Conservation (phyloP, 2,888 invertebrate genomes). For the Crossocerus cetratus region DNA sequence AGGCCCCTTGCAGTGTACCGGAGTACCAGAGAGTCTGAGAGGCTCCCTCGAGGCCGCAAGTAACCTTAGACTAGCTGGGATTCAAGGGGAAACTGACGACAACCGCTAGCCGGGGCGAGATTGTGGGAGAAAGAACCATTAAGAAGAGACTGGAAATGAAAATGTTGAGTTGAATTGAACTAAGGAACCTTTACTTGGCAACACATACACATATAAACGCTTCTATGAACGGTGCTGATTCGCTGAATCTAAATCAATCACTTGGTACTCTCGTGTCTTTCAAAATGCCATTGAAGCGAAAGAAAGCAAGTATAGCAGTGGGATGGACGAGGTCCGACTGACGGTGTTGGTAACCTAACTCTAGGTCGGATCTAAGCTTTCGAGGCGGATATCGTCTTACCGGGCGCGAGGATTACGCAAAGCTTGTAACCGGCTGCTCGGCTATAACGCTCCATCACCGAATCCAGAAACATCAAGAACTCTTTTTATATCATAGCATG, state of each 20-base stretch:
- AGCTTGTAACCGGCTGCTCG: slow-evolving; percentile 24
- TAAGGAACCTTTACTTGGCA: too few relatives aligned
- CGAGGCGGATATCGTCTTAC: slow-evolving; percentile 61
- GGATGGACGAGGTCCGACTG: slow-evolving; percentile 12
- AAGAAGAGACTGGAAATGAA: background rate
- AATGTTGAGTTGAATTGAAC: too few relatives aligned
- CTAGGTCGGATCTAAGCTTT: slow-evolving; percentile 58
- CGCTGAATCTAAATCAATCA: too few relatives aligned
- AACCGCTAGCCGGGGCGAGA: background rate
- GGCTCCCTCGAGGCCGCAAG: background rate
- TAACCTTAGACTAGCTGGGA: background rate
- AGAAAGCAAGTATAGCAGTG: slow-evolving; percentile 2
- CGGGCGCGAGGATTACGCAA: slow-evolving; percentile 50
- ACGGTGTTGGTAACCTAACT: slow-evolving; percentile 46
- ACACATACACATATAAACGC: too few relatives aligned
- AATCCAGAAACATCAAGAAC: background rate
- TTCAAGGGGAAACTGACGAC: background rate
- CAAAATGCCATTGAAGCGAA: too few relatives aligned
- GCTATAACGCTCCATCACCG: slow-evolving; percentile 30
- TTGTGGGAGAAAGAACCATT: background rate
- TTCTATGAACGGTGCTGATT: too few relatives aligned
- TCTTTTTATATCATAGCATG: too few relatives aligned
- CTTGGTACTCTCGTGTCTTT: too few relatives aligned
- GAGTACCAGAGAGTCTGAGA: too few relatives aligned
- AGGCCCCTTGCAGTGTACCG: too few relatives aligned